These are phyloP conservation scores for Dione juno DNA, from an alignment of 2,888 invertebrate species.

Conservation along the genomic window DNA sequence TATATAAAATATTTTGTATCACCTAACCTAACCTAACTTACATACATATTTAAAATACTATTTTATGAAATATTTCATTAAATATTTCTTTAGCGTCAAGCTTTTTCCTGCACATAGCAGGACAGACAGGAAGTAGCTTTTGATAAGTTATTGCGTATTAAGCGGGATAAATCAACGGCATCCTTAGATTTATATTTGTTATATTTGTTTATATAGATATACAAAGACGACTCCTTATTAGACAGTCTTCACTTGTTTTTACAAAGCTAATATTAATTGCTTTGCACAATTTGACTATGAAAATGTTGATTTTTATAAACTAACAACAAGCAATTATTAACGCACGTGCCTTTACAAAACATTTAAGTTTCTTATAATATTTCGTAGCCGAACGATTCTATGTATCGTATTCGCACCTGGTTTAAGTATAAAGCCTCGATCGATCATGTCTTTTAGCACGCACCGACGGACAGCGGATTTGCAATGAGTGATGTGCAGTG, in stretches of 20 bases:
- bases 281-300: neutral
- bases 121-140: no score
- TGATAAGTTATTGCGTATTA: no score
- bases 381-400: constrained; percentile 21
- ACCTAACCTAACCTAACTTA: neutral
- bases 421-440: constrained; percentile 64
- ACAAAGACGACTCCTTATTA: neutral
- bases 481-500: constrained; percentile 61
- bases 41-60: no score
- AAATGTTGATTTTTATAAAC: neutral
- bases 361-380: constrained; percentile 26
- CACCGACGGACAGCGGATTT: constrained; percentile 70
- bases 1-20: neutral
- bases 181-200: neutral
- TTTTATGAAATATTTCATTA: no score
- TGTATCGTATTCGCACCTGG: constrained; percentile 62
- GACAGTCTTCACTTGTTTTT: neutral
- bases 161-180: no score
- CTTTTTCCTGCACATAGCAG: no score
- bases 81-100: no score
- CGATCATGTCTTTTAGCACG: constrained; percentile 76
- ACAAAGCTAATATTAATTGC: neutral
- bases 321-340: constrained; percentile 13
- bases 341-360: constrained; percentile 38
- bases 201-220: neutral